Evolutionary conservation across 2,888 invertebrate species (phyloP).

Genomic region (Candidula unifasciata): DNA sequence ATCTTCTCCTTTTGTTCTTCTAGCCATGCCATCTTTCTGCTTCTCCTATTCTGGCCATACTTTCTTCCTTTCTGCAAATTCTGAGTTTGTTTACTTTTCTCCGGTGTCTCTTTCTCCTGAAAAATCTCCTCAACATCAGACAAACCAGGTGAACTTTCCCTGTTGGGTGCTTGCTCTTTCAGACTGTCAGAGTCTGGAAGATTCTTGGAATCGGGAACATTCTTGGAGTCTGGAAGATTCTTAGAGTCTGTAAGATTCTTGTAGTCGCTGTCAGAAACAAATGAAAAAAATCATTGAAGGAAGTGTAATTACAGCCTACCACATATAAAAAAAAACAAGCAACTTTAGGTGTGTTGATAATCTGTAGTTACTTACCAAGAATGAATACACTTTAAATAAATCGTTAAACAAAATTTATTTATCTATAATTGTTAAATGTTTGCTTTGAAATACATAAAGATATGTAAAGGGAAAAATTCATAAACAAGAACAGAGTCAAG

Average conservation of each 20-base stretch:
- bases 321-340: too few species aligned
- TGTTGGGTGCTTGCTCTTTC: too few species aligned
- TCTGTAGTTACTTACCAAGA: too few species aligned
- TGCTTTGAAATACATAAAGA: too few species aligned
- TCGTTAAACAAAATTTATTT: too few species aligned
- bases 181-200: neutral
- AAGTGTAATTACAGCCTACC: too few species aligned
- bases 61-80: conserved; percentile 29
- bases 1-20: conserved; percentile 38
- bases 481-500: too few species aligned
- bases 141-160: conserved; percentile 46
- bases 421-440: too few species aligned
- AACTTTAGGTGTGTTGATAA: too few species aligned
- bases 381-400: too few species aligned
- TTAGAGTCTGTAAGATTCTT: neutral
- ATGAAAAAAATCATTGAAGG: too few species aligned
- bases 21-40: conserved; percentile 48
- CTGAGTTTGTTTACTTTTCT: conserved; percentile 23
- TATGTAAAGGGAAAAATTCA: too few species aligned
- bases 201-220: neutral
- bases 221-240: neutral
- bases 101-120: conserved; percentile 25
- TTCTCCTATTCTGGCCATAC: conserved; percentile 1
- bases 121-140: conserved; percentile 52
- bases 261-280: neutral